Evolutionary conservation across 2,888 invertebrate species (phyloP), one percentile per base, ranked within the genome.

Genomic region (Stenichneumon culpator): DNA sequence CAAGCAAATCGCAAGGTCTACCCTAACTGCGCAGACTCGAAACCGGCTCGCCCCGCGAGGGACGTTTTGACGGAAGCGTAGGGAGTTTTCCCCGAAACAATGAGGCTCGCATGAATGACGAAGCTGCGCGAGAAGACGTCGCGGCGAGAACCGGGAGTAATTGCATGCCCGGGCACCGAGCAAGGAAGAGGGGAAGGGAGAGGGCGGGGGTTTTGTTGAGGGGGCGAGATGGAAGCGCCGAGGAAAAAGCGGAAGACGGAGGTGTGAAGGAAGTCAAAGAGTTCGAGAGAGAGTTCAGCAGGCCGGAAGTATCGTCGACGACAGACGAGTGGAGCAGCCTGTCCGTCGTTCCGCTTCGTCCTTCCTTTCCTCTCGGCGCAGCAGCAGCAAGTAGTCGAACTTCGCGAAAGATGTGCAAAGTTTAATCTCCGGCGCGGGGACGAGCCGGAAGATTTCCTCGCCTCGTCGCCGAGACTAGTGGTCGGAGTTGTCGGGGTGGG

Each of bases 291-390:
- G 54, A 75, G 70, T 50, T 69, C 54, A 79, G 57, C 65, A 70
- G 65, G 75, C 83, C 82, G 78, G 78, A 82, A 82, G 82, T 79
- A 83, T 83, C 83, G 57, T 63, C 70, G n/a, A 57, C 44, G 75
- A 79, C 65, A 54, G 57, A 79, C 79, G 83, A 83, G 79, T 75
- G n/a, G 75, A 75, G 81, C 52, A 68, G 68, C 60, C 75, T 75
- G 75, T 82, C 74, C 32, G 47, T 28, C 63, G 81, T 50, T 70
- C 47, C 22, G 47, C 68, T 60, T 81, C 68, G 28, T 57, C 50
- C 73, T 60, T 68, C 57, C 78, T 3, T 16, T 63, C 25, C 74
- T 52, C 7, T 4, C 67, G 70, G 78, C 50, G 78, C 47, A 3
- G 39, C 50, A 25, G 50, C 57, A 69, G 68, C 73, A 2, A 72